Conservation (phyloP, 1,140 invertebrate species). For the Conus ventricosus region DNA sequence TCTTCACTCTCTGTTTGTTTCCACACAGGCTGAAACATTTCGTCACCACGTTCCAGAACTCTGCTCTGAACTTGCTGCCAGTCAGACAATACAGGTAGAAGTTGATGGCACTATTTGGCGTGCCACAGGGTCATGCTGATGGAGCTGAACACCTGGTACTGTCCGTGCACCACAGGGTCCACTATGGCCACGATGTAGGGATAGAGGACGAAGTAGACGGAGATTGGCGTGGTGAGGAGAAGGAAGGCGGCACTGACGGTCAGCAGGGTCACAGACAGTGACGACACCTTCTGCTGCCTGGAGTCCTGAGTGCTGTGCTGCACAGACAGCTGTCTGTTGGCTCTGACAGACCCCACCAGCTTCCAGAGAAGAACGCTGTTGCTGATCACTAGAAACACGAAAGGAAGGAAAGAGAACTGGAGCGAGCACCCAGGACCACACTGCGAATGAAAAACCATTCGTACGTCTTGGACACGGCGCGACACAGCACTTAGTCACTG, state of each 20-base stretch:
- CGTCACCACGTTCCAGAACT: too few relatives aligned
- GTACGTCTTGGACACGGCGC: not conserved
- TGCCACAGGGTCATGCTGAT: constrained; percentile 36
- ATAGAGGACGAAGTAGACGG: constrained; percentile 34
- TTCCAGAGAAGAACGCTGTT: constrained; percentile 12
- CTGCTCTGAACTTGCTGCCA: constrained; percentile 34
- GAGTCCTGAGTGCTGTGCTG: not conserved
- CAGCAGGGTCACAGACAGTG: constrained; percentile 36
- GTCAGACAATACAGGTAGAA: constrained; percentile 45
- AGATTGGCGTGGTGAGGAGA: constrained; percentile 34
- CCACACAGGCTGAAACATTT: too few relatives aligned
- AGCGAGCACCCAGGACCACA: not conserved
- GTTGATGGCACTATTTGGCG: constrained; percentile 45
- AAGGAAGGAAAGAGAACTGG: not conserved
- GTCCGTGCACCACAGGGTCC: not conserved
- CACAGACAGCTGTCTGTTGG: not conserved
- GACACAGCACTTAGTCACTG: not conserved
- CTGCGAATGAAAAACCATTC: not conserved
- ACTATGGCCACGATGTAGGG: not conserved
- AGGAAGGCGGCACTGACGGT: constrained; percentile 26
- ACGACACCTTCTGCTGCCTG: constrained; percentile 1
- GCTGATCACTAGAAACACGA: not conserved
- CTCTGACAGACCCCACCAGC: not conserved
- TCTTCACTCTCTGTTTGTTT: too few relatives aligned
- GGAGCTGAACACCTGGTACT: constrained; percentile 4